Base-by-base conservation (phyloP, 1,140 invertebrate species). In the Drosophila mojavensis region DNA sequence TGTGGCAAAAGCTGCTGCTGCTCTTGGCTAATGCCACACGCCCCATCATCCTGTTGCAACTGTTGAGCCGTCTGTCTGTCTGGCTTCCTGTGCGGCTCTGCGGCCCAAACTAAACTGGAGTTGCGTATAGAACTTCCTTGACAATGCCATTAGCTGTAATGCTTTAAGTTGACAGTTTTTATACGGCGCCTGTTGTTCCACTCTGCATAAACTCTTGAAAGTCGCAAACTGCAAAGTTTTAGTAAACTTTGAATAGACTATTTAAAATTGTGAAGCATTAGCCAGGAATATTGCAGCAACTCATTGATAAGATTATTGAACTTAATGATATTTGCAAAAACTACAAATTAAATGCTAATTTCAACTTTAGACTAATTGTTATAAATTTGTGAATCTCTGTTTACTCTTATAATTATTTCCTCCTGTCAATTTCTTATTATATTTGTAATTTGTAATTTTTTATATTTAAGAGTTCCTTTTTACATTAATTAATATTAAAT, bases 1-100 rank as follows among this genome's bases (percentile, higher is more conserved):
- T 64, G 54, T 47, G 67, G 60, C 67, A 70, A 59, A 65, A 75
- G 54, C 71, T 75, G 48, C 30, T 36, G 20, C 30, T 36, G 48
- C 33, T 45, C 30, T 17, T 54, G n/a, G 54, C 69, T 66, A 65
- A 72, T 71, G 59, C 67, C 58, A 68, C 56, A 68, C 26, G 47
- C 50, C 39, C 26, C 66, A 15, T 48, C 51, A 47, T 70, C 59
- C 60, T 64, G 67, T 24, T 24, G 60, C 51, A 66, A 59, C 51
- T 39, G 54, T 59, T 58, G 33, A 65, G 43, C 50, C 43, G 59
- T 45, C 50, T 28, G 36, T 45, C 56, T 65, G 68, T 53, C 54
- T 53, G 63, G 62, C 69, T 59, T 72, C 69, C 69, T 66, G 62
- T 59, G 20, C 20, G 20, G 20, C 20, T 24, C 20, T 30, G 61